Percentiles rank a stretch among this genome's conserved stretches.
Conservation (phyloP, 2,888 invertebrate species). For the Dryobota labecula region DNA sequence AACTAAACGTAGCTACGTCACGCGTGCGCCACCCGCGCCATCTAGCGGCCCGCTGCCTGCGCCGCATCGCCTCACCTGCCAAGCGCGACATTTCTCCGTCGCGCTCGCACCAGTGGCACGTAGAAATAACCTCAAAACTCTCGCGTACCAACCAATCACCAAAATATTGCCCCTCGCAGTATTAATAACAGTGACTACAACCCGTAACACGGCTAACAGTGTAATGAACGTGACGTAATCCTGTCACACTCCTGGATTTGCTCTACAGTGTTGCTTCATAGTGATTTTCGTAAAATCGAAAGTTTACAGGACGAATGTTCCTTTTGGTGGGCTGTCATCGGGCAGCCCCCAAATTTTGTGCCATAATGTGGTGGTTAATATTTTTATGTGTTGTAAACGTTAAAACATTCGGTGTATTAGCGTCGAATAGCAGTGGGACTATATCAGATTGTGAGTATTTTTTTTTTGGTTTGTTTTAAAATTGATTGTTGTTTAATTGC, state of each 20-base stretch:
- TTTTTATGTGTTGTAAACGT: constrained; percentile 86
- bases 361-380: constrained; percentile 89
- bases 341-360: constrained; percentile 89
- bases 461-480: constrained; percentile 53
- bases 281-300: constrained; percentile 86
- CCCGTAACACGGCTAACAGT: constrained; percentile 73
- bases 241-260: constrained; percentile 69
- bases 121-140: constrained; percentile 89
- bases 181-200: constrained; percentile 81
- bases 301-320: constrained; percentile 88
- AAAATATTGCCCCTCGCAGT: constrained; percentile 82
- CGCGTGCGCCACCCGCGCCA: constrained; percentile 80
- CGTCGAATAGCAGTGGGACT: constrained; percentile 80
- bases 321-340: constrained; percentile 89
- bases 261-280: constrained; percentile 77
- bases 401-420: constrained; percentile 83
- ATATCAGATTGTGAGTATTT: constrained; percentile 82
- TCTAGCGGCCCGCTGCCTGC: constrained; percentile 76
- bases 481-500: constrained; percentile 46
- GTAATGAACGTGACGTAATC: constrained; percentile 77
- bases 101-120: constrained; percentile 89
- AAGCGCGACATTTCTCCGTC: constrained; percentile 85
- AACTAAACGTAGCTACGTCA: constrained; percentile 84
- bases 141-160: constrained; percentile 81
- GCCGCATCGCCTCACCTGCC: constrained; percentile 79